Percentiles rank a stretch among this genome's conserved stretches.
phyloP scores from a whole-genome alignment of 1,140 invertebrate genomes.

The Meteorus sp. region DNA sequence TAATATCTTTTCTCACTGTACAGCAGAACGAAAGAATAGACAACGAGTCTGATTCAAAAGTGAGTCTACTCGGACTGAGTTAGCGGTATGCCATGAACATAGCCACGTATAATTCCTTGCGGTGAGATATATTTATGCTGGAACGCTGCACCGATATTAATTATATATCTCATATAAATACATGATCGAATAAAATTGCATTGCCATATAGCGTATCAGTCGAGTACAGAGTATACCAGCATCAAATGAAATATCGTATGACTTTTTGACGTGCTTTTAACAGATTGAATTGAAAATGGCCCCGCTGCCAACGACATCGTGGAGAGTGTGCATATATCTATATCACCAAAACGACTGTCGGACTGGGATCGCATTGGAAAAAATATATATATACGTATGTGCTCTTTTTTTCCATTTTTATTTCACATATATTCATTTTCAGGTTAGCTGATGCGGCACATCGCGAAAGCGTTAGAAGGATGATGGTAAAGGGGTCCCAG shows the following conservation, averaged over 20 bases:
- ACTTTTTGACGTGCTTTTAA: conserved; percentile 35
- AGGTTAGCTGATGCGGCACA: conserved; percentile 33
- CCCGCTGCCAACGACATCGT: conserved; percentile 29
- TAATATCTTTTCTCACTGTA: too few relatives aligned
- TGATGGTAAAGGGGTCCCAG: neutral
- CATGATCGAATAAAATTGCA: too few relatives aligned
- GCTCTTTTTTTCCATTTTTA: conserved; percentile 27
- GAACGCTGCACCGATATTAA: too few relatives aligned
- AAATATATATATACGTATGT: conserved; percentile 18
- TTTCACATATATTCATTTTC: conserved; percentile 29
- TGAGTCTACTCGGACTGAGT: too few relatives aligned
- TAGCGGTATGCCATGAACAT: too few relatives aligned
- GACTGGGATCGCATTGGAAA: conserved; percentile 10
- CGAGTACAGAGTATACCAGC: neutral
- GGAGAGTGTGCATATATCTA: conserved; percentile 29
- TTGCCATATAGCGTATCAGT: too few relatives aligned
- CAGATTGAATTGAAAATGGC: conserved; percentile 35
- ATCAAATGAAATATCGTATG: conserved; percentile 31
- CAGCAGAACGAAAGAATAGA: too few relatives aligned
- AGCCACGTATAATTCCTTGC: too few relatives aligned
- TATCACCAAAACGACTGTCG: conserved; percentile 26
- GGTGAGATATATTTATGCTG: too few relatives aligned
- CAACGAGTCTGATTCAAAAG: too few relatives aligned
- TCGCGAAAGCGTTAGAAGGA: conserved; percentile 16
- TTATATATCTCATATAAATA: conserved; percentile 14